Base-by-base conservation (phyloP, 2,888 invertebrate species). In the Synanthedon tipuliformis region DNA sequence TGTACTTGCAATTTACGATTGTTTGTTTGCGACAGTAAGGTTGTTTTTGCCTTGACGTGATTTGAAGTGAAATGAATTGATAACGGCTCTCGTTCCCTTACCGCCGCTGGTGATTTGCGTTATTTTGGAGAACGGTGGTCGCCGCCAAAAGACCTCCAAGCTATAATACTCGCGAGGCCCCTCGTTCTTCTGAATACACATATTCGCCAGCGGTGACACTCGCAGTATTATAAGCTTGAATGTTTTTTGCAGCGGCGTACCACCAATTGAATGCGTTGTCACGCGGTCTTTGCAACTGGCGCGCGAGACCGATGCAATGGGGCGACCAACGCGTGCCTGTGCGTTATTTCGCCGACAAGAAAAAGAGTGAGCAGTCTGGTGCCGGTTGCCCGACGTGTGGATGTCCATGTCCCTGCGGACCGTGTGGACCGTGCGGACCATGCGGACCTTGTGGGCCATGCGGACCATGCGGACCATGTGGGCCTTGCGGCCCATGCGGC, bases 121-220 rank as follows among this genome's bases (percentile, higher is more conserved):
- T 83, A 81, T 81, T 81, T 78, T 69, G 82, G 76, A 80, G 83
- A 79, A 81, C 79, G 78, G 73, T 73, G 75, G 77, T 68, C 72
- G 72, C 75, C 69, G 69, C 71, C 65, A 65, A 68, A 63, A 70
- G 73, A 75, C 69, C 61, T 74, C 78, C 78, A 75, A 63, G 71
- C 72, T 82, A 76, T 80, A 81, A 82, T 82, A 82, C 82, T 83
- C 74, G 75, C 72, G 71, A 69, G 67, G 63, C 61, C 61, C 66
- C 62, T 69, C 74, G 78, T 81, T 81, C 80, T 75, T 78, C 81
- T 63, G 67, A 77, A 76, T 80, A 81, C 73, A 81, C 63, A 66
- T 62, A 62, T 64, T 66, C 75, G 69, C 75, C 64, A 66, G 68
- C 69, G 65, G 66, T 64, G 61, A 49, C 59, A 57, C 71, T 70